Evolutionary conservation across 2,113 vertebrate species (phyloP).

Genomic region (Atractosteus spatula): DNA sequence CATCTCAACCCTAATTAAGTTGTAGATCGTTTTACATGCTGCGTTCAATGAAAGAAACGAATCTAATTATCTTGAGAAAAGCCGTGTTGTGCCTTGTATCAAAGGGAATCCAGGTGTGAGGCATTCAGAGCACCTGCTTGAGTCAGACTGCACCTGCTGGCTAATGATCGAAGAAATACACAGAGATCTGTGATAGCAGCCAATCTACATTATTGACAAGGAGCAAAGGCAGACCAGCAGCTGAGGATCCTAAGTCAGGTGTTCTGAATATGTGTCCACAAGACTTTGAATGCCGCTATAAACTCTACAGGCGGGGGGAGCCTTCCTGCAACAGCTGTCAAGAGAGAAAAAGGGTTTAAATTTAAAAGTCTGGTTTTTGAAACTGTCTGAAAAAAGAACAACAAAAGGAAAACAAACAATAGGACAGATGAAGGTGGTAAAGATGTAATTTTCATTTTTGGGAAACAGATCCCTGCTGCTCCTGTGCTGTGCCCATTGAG

Average conservation of each 20-base stretch:
- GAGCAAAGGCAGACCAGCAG: slow-evolving; percentile 21
- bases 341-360: too few species aligned
- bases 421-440: slow-evolving; percentile 22
- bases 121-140: slow-evolving; percentile 1
- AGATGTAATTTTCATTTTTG: slow-evolving; percentile 12
- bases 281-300: slow-evolving; percentile 22
- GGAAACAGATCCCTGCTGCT: neutral
- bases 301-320: slow-evolving; percentile 12
- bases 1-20: slow-evolving; percentile 52
- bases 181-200: slow-evolving; percentile 1
- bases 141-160: slow-evolving; percentile 62
- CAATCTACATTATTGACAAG: neutral
- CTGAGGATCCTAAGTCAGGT: slow-evolving; percentile 22
- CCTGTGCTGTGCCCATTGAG: slow-evolving; percentile 41
- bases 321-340: slow-evolving; percentile 18
- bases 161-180: slow-evolving; percentile 35
- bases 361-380: slow-evolving; percentile 1
- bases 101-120: slow-evolving; percentile 56
- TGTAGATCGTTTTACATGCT: slow-evolving; percentile 54
- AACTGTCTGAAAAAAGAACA: slow-evolving; percentile 12
- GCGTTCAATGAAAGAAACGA: slow-evolving; percentile 58
- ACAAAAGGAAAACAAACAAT: slow-evolving; percentile 14
- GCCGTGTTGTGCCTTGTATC: slow-evolving; percentile 41
- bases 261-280: slow-evolving; percentile 27
- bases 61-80: slow-evolving; percentile 55